Percentiles rank a stretch among this genome's conserved stretches.
These are phyloP conservation scores for Drosophila burlai DNA, from an alignment of 1,140 invertebrate genomes.

Conservation along the genomic window DNA sequence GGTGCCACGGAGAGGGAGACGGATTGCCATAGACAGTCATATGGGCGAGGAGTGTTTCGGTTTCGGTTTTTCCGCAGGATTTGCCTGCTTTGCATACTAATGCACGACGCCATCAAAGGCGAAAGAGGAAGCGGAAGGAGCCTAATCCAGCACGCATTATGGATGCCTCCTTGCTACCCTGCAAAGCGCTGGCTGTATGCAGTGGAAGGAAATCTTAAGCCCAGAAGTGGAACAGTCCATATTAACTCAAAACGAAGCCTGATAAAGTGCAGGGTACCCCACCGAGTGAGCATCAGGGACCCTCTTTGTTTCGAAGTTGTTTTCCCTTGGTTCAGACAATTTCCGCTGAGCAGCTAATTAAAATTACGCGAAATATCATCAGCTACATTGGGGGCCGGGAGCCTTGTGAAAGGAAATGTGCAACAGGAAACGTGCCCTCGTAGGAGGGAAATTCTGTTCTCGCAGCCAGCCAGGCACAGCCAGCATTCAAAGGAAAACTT, in stretches of 20 bases:
- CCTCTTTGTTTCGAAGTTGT: constrained; percentile 1
- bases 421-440: constrained; percentile 66
- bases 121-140: constrained; percentile 39
- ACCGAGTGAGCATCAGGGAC: neutral
- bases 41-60: constrained; percentile 59
- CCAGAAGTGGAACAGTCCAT: neutral
- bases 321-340: constrained; percentile 50
- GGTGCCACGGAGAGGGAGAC: constrained; percentile 2
- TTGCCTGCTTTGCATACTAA: constrained; percentile 76
- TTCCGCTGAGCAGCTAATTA: constrained; percentile 73
- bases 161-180: constrained; percentile 16
- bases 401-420: constrained; percentile 32
- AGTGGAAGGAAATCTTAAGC: too few species aligned
- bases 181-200: neutral
- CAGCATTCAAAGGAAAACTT: constrained; percentile 8
- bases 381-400: constrained; percentile 11
- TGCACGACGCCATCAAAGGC: constrained; percentile 27
- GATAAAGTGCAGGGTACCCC: constrained; percentile 15
- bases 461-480: neutral
- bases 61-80: constrained; percentile 60
- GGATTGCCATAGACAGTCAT: constrained; percentile 19
- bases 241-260: too few species aligned
- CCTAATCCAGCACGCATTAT: constrained; percentile 38
- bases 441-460: constrained; percentile 53
- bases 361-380: constrained; percentile 71